Evolutionary conservation across 2,113 vertebrate species (phyloP), one percentile per base, ranked within the genome.

Genomic region (Pseudois nayaur): DNA sequence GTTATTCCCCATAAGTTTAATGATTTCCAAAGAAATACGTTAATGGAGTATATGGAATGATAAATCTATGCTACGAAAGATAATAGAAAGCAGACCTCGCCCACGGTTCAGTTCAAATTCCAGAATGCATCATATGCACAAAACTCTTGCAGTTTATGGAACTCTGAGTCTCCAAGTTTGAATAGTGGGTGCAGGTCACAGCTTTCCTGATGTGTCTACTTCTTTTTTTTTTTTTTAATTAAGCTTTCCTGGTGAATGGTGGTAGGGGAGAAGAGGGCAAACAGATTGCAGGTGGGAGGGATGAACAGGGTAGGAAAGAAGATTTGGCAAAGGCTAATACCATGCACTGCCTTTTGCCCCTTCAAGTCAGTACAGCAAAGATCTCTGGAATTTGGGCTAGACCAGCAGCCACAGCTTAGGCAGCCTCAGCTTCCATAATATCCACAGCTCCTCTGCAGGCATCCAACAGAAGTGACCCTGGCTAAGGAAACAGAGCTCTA

Each of bases 11-110:
- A 1, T 48, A 67, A 86, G 13, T 89, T 76, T 60, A 54, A 67
- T 43, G 29, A 86, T 64, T 95, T 91, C 36, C 52, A 96, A 8
- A 96, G 71, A 91, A 87, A 91, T 55, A n/a, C 6, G 5, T 55
- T 92, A 59, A 48, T 45, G 40, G 48, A 52, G 45, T 54, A 76
- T n/a, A 60, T 29, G 81, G n/a, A 78, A 94, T 86, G 85, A 54
- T 62, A 93, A 91, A 74, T 86, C 27, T 94, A 16, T 62, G 64
- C 48, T 91, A 52, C 78, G 83, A 95, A 94, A 88, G 54, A 92
- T 81, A 94, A 97, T 74, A 64, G 43, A 59, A 59, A 97, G 64
- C 85, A 97, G 94, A 85, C 14, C 21, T 76, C 5, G 5, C 17
- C 27, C 23, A 19, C 2, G 5, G 9, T 31, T 40, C 43, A 91